Conservation (phyloP, 1,140 invertebrate genomes). For the Ctenoplectra terminalis region DNA sequence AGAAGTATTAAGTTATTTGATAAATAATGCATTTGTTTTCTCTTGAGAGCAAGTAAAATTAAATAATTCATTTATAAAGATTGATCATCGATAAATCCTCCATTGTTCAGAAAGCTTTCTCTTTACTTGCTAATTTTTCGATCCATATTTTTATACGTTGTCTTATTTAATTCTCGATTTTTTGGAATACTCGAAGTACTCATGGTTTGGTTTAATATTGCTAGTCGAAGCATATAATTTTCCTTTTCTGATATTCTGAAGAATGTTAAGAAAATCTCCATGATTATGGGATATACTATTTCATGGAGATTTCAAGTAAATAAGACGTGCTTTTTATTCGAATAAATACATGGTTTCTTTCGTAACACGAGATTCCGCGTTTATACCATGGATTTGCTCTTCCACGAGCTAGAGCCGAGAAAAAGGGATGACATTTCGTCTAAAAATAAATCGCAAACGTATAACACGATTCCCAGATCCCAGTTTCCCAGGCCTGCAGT, state of each 20-base stretch:
- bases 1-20: too few species aligned
- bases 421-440: not conserved
- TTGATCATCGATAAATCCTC: too few species aligned
- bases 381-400: not conserved
- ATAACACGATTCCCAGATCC: not conserved
- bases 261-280: not conserved
- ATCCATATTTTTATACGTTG: too few species aligned
- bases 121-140: too few species aligned
- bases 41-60: too few species aligned
- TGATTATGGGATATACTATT: not conserved
- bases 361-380: not conserved
- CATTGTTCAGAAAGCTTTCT: too few species aligned
- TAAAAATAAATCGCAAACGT: not conserved
- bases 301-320: not conserved
- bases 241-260: not conserved
- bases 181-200: too few species aligned
- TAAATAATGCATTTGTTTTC: too few species aligned
- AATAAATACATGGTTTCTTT: constrained; percentile 14
- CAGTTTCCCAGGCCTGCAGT: not conserved
- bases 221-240: not conserved
- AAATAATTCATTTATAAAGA: too few species aligned
- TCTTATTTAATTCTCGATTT: too few species aligned
- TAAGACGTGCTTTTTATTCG: not conserved
- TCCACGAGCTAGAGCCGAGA: not conserved
- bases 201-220: too few species aligned